A percentile compares a stretch with the other conserved stretches of the same genome.
Evolutionary conservation across 2,797 vertebrate species (phyloP).

Genomic region (Alosa sapidissima): DNA sequence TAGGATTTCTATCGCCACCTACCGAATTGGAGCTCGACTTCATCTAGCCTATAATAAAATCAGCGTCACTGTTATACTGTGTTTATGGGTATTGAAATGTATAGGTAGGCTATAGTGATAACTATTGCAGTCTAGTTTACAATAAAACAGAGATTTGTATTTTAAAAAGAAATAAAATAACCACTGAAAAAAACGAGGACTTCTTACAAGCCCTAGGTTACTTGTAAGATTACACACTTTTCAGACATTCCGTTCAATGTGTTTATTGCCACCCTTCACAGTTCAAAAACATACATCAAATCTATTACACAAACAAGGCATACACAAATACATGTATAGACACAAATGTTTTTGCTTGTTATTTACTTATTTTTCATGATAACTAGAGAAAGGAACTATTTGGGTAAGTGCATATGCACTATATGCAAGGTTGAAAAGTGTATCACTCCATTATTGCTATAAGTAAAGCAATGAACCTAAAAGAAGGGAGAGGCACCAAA

Average conservation of each 20-base stretch:
- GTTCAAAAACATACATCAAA: not conserved
- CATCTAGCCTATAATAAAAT: not conserved
- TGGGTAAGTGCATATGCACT: not conserved
- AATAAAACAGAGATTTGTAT: not conserved
- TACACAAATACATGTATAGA: not conserved
- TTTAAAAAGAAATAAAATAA: not conserved
- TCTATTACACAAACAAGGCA: constrained; percentile 1
- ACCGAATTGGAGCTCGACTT: not conserved
- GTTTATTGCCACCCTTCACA: not conserved
- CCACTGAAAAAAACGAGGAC: not conserved
- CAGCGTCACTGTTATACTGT: not conserved
- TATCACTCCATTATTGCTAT: not conserved
- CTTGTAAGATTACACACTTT: not conserved
- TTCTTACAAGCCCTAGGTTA: not conserved
- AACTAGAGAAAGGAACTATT: not conserved
- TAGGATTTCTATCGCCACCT: not conserved
- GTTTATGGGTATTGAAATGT: not conserved
- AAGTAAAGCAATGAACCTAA: not conserved
- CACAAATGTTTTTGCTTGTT: not conserved
- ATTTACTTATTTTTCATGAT: not conserved
- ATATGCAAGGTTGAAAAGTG: not conserved
- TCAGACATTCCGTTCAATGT: not conserved
- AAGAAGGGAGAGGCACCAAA: not conserved
- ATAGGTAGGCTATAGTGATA: not conserved
- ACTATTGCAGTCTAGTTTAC: not conserved